Base-by-base conservation (phyloP, 2,888 invertebrate species). In the Leptopilina drosophilae region DNA sequence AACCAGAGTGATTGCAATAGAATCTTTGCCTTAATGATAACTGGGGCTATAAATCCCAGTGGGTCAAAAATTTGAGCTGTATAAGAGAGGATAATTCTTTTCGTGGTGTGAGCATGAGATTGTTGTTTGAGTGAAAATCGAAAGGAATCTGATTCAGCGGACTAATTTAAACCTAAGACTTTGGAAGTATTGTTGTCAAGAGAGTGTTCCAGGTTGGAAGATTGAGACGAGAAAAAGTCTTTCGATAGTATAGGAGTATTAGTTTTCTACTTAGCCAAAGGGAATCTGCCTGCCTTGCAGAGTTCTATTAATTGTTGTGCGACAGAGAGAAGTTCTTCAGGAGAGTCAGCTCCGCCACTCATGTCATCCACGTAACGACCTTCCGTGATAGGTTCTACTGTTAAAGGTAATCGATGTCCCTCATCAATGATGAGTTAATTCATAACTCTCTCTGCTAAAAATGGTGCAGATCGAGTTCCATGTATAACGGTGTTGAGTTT, bases 351-450 rank as follows among this genome's bases (percentile, higher is more conserved):
- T 0, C 84, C 84, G 11, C 81, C 77, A 12, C 82, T 81, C 11
- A 84, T 83, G 76, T 85, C 85, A 11, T 85, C 83, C 12, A 83
- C 81, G 62, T 84, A 83, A n/a, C 82, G 66, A 3, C 82, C 82
- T 0, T 77, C n/a, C 7, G 49, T 59, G 26, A 84, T 11, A 0
- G 80, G 64, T 11, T 66, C 40, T 0, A 82, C 64, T 0, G 82
- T 82, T 2, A 81, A 64, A 0, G 83, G 83, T 15, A 65, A 82
- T 0, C 49, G n/a, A 8, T 46, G 11, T 0, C 80, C 80, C 26
- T 84, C 82, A 11, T 84, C 83, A 0, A 73, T 56, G 0, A 66
- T 78, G 4, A 83, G 66, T 53, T 84, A 83, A 1, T 76, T 75
- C 1, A 85, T 69, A 1, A 76, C 67, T 53, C 82, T 53, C 0